Conservation (phyloP, 2,888 invertebrate species). For the Drosophila putrida region DNA sequence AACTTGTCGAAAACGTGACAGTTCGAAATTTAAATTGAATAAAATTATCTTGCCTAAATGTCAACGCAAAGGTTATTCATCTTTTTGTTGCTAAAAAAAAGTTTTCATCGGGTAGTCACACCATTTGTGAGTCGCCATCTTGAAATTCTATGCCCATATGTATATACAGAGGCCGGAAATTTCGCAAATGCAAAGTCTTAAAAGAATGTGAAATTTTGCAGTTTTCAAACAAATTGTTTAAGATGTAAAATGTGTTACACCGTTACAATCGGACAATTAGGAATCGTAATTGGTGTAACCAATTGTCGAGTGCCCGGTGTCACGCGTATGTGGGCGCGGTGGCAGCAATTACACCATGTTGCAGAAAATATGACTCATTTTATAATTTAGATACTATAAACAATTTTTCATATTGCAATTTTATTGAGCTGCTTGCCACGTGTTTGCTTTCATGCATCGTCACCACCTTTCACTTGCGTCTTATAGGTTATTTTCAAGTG, state of each 20-base stretch:
- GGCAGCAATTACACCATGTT: constrained; percentile 62
- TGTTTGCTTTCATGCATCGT: constrained; percentile 59
- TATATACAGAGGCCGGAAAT: constrained; percentile 51
- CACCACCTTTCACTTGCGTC: constrained; percentile 71
- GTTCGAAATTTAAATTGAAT: constrained; percentile 3
- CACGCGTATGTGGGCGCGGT: constrained; percentile 63
- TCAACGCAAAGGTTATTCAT: constrained; percentile 1
- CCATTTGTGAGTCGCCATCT: constrained; percentile 67
- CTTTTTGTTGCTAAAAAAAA: constrained; percentile 23
- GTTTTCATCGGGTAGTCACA: constrained; percentile 44
- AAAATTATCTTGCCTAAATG: background rate
- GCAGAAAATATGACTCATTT: constrained; percentile 35
- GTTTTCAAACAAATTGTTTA: constrained; percentile 15
- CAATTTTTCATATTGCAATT: constrained; percentile 24
- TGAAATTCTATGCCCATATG: constrained; percentile 68
- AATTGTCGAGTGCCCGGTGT: constrained; percentile 6
- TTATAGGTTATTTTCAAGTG: constrained; percentile 58
- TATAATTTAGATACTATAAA: constrained; percentile 25
- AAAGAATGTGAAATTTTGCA: constrained; percentile 11
- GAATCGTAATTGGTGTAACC: background rate
- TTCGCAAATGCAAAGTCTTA: constrained; percentile 52
- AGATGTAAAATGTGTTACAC: background rate
- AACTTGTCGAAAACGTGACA: constrained; percentile 12
- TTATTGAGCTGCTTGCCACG: constrained; percentile 60
- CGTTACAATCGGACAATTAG: background rate